phyloP scores from a whole-genome alignment of 2,113 vertebrate genomes.

The Merops nubicus region DNA sequence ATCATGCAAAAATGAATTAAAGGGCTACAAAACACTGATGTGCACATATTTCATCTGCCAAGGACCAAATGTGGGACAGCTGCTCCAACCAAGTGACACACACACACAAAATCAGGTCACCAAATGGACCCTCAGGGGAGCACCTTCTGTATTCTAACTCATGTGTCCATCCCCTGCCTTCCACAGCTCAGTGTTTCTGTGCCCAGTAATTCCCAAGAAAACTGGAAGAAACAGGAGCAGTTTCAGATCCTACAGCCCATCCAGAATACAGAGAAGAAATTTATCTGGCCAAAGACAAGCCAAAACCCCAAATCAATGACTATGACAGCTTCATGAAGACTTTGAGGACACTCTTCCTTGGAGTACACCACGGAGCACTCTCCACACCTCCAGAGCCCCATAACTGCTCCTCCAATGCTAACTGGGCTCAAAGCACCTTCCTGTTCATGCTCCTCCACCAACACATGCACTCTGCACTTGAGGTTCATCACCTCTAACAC shows the following conservation, averaged over 20 bases:
- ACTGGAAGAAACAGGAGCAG: background rate
- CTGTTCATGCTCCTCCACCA: background rate
- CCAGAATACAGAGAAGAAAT: background rate
- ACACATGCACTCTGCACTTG: background rate
- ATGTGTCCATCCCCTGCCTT: background rate
- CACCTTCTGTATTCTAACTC: background rate
- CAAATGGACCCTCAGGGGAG: background rate
- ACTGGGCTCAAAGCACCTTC: background rate
- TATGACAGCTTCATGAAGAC: background rate
- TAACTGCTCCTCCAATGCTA: background rate
- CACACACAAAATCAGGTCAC: background rate
- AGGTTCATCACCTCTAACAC: background rate
- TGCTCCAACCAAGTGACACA: background rate
- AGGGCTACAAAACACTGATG: background rate
- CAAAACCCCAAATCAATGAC: background rate
- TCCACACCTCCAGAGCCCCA: fast-evolving
- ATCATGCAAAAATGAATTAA: background rate
- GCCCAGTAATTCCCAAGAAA: background rate
- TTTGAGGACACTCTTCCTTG: background rate
- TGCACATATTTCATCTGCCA: constrained; percentile 34
- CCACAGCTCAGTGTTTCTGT: background rate
- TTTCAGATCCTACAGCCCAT: background rate
- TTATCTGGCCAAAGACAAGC: background rate
- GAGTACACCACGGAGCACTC: fast-evolving
- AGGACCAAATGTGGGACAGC: constrained; percentile 51